A percentile compares a stretch with the other conserved stretches of the same genome.
phyloP scores from a whole-genome alignment of 1,140 invertebrate genomes.

The Drosophila subobscura region DNA sequence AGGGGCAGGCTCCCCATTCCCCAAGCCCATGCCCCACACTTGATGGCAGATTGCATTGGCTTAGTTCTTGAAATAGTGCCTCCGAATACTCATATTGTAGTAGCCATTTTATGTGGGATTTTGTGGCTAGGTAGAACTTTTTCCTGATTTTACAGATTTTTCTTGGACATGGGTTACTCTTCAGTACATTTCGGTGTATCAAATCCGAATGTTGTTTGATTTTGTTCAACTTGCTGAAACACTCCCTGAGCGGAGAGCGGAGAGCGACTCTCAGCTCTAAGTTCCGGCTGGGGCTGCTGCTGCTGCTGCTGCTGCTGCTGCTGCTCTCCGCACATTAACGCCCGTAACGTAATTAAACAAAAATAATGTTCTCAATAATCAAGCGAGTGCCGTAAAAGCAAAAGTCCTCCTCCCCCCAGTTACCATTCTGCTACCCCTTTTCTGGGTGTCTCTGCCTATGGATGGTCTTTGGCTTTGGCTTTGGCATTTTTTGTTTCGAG shows the following conservation, averaged over 20 bases:
- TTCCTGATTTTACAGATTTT: too few species aligned
- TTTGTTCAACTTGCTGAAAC: too few species aligned
- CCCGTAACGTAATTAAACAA: constrained; percentile 82
- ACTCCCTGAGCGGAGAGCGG: too few species aligned
- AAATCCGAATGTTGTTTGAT: too few species aligned
- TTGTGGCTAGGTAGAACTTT: too few species aligned
- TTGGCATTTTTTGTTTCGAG: constrained; percentile 14
- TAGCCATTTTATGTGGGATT: neutral
- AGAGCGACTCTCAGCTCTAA: too few species aligned
- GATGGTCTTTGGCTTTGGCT: neutral
- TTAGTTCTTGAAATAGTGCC: constrained; percentile 23
- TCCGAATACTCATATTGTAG: constrained; percentile 1
- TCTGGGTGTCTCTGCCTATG: neutral
- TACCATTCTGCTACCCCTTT: constrained; percentile 32
- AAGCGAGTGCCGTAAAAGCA: constrained; percentile 61
- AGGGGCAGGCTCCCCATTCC: neutral
- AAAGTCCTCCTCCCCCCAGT: neutral
- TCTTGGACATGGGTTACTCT: too few species aligned
- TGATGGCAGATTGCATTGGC: constrained; percentile 10
- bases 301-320: constrained; percentile 47
- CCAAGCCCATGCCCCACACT: too few species aligned
- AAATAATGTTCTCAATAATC: constrained; percentile 82
- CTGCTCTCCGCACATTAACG: constrained; percentile 71
- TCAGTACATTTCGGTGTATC: too few species aligned
- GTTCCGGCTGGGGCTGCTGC: too few species aligned